These are phyloP conservation scores for Pseudorhiza aurosa DNA, from an alignment of 30 jellyfish, hydroid and myxozoan species.

Conservation along the genomic window DNA sequence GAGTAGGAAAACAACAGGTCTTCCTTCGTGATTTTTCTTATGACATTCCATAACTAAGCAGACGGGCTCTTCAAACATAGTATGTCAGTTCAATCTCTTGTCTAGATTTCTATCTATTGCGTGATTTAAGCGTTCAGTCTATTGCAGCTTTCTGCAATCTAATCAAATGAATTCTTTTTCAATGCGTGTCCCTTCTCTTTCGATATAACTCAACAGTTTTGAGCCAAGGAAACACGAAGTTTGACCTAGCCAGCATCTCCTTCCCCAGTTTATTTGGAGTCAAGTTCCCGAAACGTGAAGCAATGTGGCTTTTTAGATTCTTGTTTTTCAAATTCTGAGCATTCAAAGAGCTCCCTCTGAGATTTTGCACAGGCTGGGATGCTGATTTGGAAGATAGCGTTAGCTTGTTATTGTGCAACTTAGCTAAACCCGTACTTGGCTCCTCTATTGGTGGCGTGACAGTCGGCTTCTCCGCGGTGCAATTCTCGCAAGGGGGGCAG, in stretches of 20 bases:
- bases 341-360: background rate
- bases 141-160: no score
- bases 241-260: conserved; percentile 49
- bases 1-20: background rate
- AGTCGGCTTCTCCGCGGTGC: conserved; percentile 74
- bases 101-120: no score
- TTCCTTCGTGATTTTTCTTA: background rate
- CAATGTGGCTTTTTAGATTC: conserved; percentile 2
- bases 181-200: conserved; percentile 23
- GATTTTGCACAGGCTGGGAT: conserved; percentile 11
- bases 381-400: background rate
- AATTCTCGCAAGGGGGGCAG: conserved; percentile 92
- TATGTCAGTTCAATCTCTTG: no score
- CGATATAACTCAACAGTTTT: conserved; percentile 59
- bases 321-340: conserved; percentile 16
- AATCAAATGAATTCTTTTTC: background rate
- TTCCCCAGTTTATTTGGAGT: conserved; percentile 25
- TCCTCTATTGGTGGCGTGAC: conserved; percentile 60
- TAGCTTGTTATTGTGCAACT: conserved; percentile 12
- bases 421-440: conserved; percentile 70
- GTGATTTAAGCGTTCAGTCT: background rate
- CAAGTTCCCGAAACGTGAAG: conserved; percentile 14
- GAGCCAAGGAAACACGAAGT: conserved; percentile 66
- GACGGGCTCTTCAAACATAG: conserved; percentile 22
- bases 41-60: conserved; percentile 81